A percentile compares a stretch with the other conserved stretches of the same genome.
These are phyloP conservation scores for Cartodere bifasciata DNA, from an alignment of 2,888 invertebrate species.

Conservation along the genomic window DNA sequence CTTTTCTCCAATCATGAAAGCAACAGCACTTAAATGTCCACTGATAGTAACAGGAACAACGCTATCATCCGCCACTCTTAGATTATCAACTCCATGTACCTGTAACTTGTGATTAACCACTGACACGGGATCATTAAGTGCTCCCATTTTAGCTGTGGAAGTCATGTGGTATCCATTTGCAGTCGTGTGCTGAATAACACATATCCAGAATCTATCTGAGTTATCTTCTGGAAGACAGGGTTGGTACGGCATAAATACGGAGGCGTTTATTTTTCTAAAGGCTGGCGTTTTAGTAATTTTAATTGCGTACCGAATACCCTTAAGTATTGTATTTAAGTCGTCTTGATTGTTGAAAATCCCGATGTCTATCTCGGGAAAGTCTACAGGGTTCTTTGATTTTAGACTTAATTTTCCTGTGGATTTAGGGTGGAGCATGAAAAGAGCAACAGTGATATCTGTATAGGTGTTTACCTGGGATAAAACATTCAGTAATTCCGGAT, in stretches of 20 bases:
- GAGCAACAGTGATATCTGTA: too few species aligned
- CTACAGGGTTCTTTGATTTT: constrained; percentile 40
- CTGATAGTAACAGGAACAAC: constrained; percentile 48
- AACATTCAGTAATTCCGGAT: too few species aligned
- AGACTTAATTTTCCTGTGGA: constrained; percentile 44
- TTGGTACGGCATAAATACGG: too few species aligned
- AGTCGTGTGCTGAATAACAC: constrained; percentile 36
- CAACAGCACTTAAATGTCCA: constrained; percentile 54
- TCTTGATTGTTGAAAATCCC: constrained; percentile 53
- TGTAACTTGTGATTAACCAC: constrained; percentile 49
- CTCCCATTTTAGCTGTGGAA: constrained; percentile 60
- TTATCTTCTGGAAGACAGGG: too few species aligned
- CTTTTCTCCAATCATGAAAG: constrained; percentile 59
- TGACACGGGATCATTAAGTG: constrained; percentile 41
- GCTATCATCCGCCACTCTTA: constrained; percentile 54
- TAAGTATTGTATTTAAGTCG: too few species aligned
- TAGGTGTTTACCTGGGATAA: too few species aligned
- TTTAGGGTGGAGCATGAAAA: too few species aligned
- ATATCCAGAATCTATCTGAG: constrained; percentile 55
- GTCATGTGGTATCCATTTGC: constrained; percentile 18
- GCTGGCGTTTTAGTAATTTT: too few species aligned
- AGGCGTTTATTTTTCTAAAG: too few species aligned
- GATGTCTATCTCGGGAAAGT: constrained; percentile 46
- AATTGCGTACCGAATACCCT: too few species aligned
- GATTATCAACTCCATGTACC: constrained; percentile 42